A percentile compares a stretch with the other conserved stretches of the same genome.
Evolutionary conservation across 2,888 invertebrate species (phyloP).

Genomic region (Yponomeuta malinellus): DNA sequence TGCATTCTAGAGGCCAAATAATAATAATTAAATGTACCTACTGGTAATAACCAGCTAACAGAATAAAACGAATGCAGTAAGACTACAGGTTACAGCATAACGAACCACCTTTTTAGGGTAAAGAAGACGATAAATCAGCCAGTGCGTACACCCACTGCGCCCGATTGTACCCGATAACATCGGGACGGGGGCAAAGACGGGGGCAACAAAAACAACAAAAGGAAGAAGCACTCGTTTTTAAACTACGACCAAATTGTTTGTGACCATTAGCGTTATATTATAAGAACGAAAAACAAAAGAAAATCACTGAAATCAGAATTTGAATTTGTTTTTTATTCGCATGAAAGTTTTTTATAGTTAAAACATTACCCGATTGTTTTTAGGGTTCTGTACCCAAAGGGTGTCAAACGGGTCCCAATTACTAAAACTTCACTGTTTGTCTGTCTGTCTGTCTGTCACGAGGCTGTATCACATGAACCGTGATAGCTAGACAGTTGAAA

Average conservation of each 20-base stretch:
- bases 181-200: neutral
- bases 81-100: slow-evolving; percentile 32
- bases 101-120: slow-evolving; percentile 62
- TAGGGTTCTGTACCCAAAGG: no score
- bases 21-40: neutral
- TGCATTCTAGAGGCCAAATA: neutral
- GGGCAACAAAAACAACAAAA: neutral
- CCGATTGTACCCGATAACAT: slow-evolving; percentile 17
- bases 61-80: neutral
- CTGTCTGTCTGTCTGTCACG: no score
- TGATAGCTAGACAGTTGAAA: no score
- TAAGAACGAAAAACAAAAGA: neutral
- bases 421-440: no score
- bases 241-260: neutral
- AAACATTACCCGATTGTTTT: no score
- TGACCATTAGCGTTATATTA: no score
- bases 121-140: slow-evolving; percentile 58
- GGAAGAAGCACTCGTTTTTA: neutral
- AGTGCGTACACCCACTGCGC: slow-evolving; percentile 51
- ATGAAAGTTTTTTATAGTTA: no score
- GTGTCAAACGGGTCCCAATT: no score
- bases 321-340: no score
- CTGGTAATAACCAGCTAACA: neutral
- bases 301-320: no score
- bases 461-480: no score